Evolutionary conservation across 2,113 vertebrate genomes (phyloP).

Genomic region (Halcyon senegalensis): DNA sequence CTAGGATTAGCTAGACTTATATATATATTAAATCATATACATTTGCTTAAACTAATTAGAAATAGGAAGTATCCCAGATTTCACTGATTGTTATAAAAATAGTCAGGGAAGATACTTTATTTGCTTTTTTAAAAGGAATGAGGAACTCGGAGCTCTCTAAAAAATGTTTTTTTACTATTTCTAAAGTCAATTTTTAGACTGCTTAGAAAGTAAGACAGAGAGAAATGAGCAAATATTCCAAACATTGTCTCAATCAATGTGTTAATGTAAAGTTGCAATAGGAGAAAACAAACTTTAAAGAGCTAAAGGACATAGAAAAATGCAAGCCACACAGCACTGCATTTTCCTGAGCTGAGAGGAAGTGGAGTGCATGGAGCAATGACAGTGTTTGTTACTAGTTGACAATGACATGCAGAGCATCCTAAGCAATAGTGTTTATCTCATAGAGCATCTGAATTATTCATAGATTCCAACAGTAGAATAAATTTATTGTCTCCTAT

Average conservation of each 20-base stretch:
- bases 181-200: neutral
- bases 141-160: neutral
- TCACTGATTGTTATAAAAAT: neutral
- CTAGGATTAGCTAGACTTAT: neutral
- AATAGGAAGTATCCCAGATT: neutral
- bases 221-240: neutral
- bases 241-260: neutral
- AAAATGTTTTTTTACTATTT: neutral
- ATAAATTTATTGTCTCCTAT: conserved; percentile 82
- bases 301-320: conserved; percentile 2
- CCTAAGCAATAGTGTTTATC: conserved; percentile 74
- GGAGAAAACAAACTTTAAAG: neutral
- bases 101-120: neutral
- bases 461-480: conserved; percentile 76
- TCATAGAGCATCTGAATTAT: conserved; percentile 78
- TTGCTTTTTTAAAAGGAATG: neutral
- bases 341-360: neutral
- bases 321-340: neutral
- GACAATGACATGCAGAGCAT: conserved; percentile 59
- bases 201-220: neutral
- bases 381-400: conserved; percentile 33
- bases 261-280: neutral
- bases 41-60: neutral
- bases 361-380: neutral
- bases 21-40: neutral